Conservation (phyloP, 2,888 invertebrate species). For the Xylophagus ater region DNA sequence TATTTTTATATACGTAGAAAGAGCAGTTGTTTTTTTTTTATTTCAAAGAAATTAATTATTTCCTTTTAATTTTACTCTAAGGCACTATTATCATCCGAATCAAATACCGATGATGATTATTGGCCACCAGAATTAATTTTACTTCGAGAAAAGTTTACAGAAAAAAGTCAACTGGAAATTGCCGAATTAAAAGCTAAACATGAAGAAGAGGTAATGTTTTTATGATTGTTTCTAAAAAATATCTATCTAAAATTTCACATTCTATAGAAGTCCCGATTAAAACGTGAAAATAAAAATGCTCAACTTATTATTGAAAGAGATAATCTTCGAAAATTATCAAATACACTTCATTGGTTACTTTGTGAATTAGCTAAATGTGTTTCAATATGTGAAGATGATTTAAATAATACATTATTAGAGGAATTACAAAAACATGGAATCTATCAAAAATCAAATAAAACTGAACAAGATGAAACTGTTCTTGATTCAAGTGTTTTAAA, state of each 20-base stretch:
- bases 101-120: conserved; percentile 54
- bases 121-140: conserved; percentile 67
- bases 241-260: not conserved
- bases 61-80: too few relatives aligned
- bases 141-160: conserved; percentile 59
- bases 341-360: conserved; percentile 53
- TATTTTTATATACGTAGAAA: too few relatives aligned
- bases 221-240: not conserved
- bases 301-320: conserved; percentile 44
- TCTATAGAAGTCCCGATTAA: conserved; percentile 36
- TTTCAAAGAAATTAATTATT: too few relatives aligned
- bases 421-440: conserved; percentile 31
- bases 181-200: conserved; percentile 46
- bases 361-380: conserved; percentile 62
- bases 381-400: conserved; percentile 63
- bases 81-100: conserved; percentile 57
- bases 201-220: conserved; percentile 46
- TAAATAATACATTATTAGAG: conserved; percentile 61
- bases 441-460: not conserved
- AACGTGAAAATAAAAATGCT: conserved; percentile 36
- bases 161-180: conserved; percentile 51
- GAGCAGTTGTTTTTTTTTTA: too few relatives aligned
- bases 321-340: conserved; percentile 52
- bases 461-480: conserved; percentile 1
- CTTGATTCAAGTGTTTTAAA: conserved; percentile 1